phyloP scores from a whole-genome alignment of 2,797 vertebrate genomes.

The Urosaurus nigricauda region DNA sequence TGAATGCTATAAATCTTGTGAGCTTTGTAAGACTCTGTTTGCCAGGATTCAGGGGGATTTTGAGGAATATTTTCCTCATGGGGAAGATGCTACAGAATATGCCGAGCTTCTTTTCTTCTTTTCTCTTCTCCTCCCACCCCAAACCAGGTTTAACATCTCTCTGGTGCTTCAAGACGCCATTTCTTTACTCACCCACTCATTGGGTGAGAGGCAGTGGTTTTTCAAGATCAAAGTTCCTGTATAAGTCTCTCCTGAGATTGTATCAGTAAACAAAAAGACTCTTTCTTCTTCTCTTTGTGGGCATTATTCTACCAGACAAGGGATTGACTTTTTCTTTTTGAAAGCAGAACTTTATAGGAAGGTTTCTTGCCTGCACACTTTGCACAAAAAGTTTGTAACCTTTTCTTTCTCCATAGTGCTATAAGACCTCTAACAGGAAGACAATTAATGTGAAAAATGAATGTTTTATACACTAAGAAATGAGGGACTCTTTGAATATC shows the following conservation, averaged over 20 bases:
- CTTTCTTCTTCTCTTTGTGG: slow-evolving; percentile 32
- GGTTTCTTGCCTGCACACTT: slow-evolving; percentile 18
- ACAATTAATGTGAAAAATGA: slow-evolving; percentile 69
- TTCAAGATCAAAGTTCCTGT: slow-evolving; percentile 14
- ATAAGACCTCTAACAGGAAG: slow-evolving; percentile 47
- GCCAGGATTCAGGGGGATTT: not conserved
- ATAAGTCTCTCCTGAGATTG: slow-evolving; percentile 2
- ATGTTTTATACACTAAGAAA: slow-evolving; percentile 59
- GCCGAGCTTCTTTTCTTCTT: slow-evolving; percentile 1
- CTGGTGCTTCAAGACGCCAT: slow-evolving; percentile 25
- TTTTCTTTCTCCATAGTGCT: slow-evolving; percentile 41
- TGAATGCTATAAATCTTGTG: not conserved
- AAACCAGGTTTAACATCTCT: slow-evolving; percentile 4
- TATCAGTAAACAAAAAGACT: not conserved
- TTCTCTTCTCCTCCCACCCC: not conserved
- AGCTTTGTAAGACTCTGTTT: slow-evolving; percentile 33
- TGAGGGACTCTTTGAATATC: slow-evolving; percentile 60
- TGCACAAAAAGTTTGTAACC: slow-evolving; percentile 35
- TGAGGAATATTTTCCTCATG: not conserved
- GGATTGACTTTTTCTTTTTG: slow-evolving; percentile 22
- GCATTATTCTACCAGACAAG: slow-evolving; percentile 29
- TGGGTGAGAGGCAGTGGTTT: not conserved
- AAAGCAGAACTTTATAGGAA: slow-evolving; percentile 28
- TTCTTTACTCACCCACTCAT: slow-evolving; percentile 34
- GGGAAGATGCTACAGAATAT: not conserved